Base-by-base conservation (phyloP, 2,113 vertebrate genomes). In the Nothocercus julius region DNA sequence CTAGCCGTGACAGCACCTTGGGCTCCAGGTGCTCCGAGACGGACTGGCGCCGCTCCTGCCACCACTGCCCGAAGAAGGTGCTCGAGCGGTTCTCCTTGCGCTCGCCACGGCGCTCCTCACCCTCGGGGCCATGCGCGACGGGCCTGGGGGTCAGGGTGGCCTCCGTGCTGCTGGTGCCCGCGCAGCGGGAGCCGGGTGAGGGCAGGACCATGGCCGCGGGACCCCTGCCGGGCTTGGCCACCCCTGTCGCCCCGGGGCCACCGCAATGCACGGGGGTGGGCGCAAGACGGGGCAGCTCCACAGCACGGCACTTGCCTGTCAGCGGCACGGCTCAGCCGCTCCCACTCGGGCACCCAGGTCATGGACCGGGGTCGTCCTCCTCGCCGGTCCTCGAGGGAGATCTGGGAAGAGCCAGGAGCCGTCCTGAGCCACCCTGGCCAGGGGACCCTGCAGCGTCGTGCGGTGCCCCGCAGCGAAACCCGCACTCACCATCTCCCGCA, bases 401-500 rank as follows among this genome's bases (percentile, higher is more conserved):
- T 44, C 96, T 97, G 80, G 4, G 67, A 56, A 2, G 21, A 32
- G 38, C 51, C 63, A 7, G 63, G 25, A 69, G 44, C 54, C 28
- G 15, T 30, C 27, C 53, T 5, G 27, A 16, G 27, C 53, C 14
- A 8, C 8, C 14, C 53, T 13, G 12, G 25, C 12, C 25, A 14
- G 25, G 51, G 51, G 25, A 53, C 51, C 51, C 13, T 25, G 59
- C 51, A 64, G 17, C 9, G 0, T 14, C 42, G 5, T 12, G 42
- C 42, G 42, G 13, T 24, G n/a, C 30, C 32, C 36, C 51, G 54
- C 51, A 72, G 17, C 7, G 0, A 0, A 4, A 3, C 4, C 6
- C 11, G 82, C 67, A 90, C 94, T 94, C 95, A 97, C 94, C 96
- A 96, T 96, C 73, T 96, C 94, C 1, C 92, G 90, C 73, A 53